Evolutionary conservation across 2,113 vertebrate species (phyloP).

Genomic region (Poeciliopsis occidentalis): DNA sequence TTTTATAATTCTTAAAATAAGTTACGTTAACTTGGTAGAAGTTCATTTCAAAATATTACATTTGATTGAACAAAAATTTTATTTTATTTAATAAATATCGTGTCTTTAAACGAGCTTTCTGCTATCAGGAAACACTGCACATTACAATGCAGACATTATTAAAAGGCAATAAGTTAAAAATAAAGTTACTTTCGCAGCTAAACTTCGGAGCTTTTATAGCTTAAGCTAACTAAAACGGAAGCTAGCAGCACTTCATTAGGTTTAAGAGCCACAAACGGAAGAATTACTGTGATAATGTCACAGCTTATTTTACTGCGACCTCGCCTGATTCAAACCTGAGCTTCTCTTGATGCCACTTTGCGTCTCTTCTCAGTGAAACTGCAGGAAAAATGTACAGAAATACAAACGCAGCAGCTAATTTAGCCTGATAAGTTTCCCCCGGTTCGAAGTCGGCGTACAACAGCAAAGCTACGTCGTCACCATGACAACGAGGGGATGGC

Average conservation of each 20-base stretch:
- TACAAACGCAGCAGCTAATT: background rate
- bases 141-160: too few species aligned
- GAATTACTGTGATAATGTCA: background rate
- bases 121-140: too few species aligned
- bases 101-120: too few species aligned
- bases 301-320: background rate
- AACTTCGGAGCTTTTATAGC: too few species aligned
- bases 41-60: too few species aligned
- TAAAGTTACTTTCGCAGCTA: too few species aligned
- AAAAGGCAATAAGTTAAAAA: too few species aligned
- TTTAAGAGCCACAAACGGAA: background rate
- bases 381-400: background rate
- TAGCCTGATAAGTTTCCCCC: too few species aligned
- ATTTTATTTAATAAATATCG: too few species aligned
- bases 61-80: too few species aligned
- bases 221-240: background rate
- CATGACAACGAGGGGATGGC: conserved; percentile 13
- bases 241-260: background rate
- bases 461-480: conserved; percentile 1
- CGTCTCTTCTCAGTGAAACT: background rate
- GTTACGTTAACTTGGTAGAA: too few species aligned
- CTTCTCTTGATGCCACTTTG: background rate
- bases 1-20: too few species aligned
- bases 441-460: background rate
- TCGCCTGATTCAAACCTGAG: background rate